phyloP scores from a whole-genome alignment of 64 coral and sea anemone species.

The Orbicella faveolata region DNA sequence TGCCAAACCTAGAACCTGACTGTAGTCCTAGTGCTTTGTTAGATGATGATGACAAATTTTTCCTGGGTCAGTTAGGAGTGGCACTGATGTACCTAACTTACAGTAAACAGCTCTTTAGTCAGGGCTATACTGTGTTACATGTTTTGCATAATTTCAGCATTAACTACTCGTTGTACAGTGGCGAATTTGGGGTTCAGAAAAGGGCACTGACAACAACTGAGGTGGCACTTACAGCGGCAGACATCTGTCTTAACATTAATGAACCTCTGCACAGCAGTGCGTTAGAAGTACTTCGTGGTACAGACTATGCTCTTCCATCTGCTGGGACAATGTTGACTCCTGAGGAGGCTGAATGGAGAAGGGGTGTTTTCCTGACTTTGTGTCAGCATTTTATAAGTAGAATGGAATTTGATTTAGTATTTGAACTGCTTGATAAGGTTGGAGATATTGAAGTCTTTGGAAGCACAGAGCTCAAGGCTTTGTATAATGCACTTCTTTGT shows the following conservation, averaged over 20 bases:
- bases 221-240: conserved; percentile 51
- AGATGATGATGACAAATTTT: conserved; percentile 39
- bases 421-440: conserved; percentile 40
- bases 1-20: background rate
- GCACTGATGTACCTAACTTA: conserved; percentile 51
- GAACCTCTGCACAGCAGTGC: conserved; percentile 36
- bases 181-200: conserved; percentile 9
- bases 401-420: conserved; percentile 14
- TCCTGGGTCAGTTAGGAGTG: conserved; percentile 63
- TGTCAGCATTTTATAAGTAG: conserved; percentile 16
- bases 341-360: conserved; percentile 47
- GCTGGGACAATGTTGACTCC: background rate
- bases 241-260: conserved; percentile 49
- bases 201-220: background rate
- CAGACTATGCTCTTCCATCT: conserved; percentile 41
- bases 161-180: conserved; percentile 54
- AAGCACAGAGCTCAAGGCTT: conserved; percentile 5
- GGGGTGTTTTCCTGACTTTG: conserved; percentile 11
- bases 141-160: conserved; percentile 50
- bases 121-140: conserved; percentile 49
- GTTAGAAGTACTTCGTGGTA: conserved; percentile 53
- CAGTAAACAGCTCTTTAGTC: conserved; percentile 3
- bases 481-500: conserved; percentile 49
- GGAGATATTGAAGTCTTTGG: conserved; percentile 54
- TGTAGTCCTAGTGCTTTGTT: conserved; percentile 28